phyloP scores from a whole-genome alignment of 1,140 invertebrate species.

The Teleopsis dalmanni region DNA sequence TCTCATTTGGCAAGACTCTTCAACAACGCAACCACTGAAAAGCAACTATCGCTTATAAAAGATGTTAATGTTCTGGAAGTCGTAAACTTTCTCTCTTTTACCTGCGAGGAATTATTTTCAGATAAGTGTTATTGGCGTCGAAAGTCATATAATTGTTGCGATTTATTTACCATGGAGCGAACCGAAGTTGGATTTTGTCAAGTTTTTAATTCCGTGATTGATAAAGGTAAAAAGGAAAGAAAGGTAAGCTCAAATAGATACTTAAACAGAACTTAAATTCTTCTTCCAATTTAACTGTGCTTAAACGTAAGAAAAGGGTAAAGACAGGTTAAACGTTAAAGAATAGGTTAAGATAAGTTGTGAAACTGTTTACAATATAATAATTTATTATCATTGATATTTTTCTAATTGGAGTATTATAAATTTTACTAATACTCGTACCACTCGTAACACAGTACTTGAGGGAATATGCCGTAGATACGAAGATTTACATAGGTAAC shows the following conservation, averaged over 20 bases:
- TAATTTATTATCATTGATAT: not conserved
- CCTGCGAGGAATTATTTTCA: slow-evolving; percentile 20
- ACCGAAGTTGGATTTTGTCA: slow-evolving; percentile 33
- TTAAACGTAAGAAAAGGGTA: not conserved
- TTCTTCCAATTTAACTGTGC: not conserved
- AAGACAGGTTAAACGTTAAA: not conserved
- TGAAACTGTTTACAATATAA: too few species aligned
- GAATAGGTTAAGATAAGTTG: not conserved
- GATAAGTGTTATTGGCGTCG: slow-evolving; percentile 21
- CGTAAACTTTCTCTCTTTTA: slow-evolving; percentile 11
- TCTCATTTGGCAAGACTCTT: slow-evolving; percentile 16
- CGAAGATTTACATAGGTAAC: too few species aligned
- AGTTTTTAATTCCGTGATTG: slow-evolving; percentile 28
- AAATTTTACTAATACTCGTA: too few species aligned
- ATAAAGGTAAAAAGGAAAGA: slow-evolving; percentile 4
- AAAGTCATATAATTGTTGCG: slow-evolving; percentile 24
- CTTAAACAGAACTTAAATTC: too few species aligned
- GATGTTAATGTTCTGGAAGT: slow-evolving; percentile 21
- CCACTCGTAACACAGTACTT: too few species aligned
- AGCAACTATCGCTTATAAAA: slow-evolving; percentile 14
- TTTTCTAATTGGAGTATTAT: too few species aligned
- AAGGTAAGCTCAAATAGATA: slow-evolving; percentile 14
- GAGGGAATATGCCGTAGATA: too few species aligned
- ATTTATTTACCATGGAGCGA: slow-evolving; percentile 27
- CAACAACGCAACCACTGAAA: slow-evolving; percentile 5